Evolutionary conservation across 2,113 vertebrate species (phyloP), one percentile per base, ranked within the genome.

Genomic region (Gallinago paraguaiae): DNA sequence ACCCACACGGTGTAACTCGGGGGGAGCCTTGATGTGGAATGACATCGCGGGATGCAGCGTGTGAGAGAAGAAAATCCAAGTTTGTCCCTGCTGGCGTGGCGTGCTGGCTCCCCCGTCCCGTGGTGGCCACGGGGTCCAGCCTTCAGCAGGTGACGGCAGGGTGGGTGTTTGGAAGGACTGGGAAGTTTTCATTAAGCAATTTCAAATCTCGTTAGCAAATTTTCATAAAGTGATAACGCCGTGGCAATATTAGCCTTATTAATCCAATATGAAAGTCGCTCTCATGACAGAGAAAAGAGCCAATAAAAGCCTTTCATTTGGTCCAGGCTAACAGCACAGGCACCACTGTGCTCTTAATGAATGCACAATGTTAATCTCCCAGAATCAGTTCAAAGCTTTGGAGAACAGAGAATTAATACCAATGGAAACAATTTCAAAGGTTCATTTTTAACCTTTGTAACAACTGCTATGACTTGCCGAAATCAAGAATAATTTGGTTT

Each of bases 191-290:
- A 96, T 95, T 96, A 95, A 88, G 82, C 67, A 35, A 56, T 81
- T 93, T 91, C 92, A 90, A 90, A 96, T 97, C 93, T 95, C 78
- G 68, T 96, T 95, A 97, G 86, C 74, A 92, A 91, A 75, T 94
- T 92, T 95, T 96, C 92, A 91, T 93, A 53, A 94, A 92, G 54
- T 67, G 69, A 83, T 90, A 96, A 92, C 81, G 85, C 82, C 86
- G 74, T 57, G 18, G 74, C 79, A 92, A 94, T 93, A 91, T 91
- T 88, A 91, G 72, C 80, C 80, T 76, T 92, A 93, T 93, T 96
- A 93, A 95, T 94, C 56, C 85, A 89, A 84, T 94, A 95, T 74
- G 76, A 95, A 90, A 96, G 76, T 81, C 82, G 80, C 78, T 64
- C 23, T 76, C 43, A 20, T 67, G 82, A 72, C 18, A 90, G 60